A percentile compares a stretch with the other conserved stretches of the same genome.
Conservation (phyloP, 2,113 vertebrate species). For the Apus apus region DNA sequence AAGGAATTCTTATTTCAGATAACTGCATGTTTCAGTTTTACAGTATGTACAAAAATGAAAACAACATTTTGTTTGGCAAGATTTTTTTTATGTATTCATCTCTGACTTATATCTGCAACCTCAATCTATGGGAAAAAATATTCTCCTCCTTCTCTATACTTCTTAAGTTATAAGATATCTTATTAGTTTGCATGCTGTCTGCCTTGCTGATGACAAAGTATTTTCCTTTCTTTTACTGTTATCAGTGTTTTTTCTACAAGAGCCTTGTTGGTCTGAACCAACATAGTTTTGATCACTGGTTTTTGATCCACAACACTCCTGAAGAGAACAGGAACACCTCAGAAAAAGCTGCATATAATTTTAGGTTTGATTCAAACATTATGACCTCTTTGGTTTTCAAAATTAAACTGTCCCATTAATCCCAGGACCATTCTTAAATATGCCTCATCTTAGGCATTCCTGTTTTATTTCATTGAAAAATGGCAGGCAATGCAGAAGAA, state of each 20-base stretch:
- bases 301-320: not conserved
- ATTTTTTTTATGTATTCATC: not conserved
- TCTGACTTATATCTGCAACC: not conserved
- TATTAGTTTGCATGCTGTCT: not conserved
- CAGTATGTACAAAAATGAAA: not conserved
- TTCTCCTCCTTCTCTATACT: not conserved
- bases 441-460: not conserved
- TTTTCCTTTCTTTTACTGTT: not conserved
- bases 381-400: not conserved
- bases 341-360: not conserved
- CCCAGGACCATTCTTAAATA: not conserved
- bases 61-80: not conserved
- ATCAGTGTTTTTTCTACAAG: not conserved
- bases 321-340: accelerated
- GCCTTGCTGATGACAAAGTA: not conserved
- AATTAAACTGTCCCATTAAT: not conserved
- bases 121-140: not conserved
- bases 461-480: not conserved
- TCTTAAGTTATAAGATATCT: not conserved
- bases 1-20: slow-evolving; percentile 1
- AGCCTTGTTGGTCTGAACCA: not conserved
- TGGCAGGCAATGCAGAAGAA: not conserved
- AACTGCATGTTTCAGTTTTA: not conserved
- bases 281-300: not conserved
- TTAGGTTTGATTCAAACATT: not conserved